phyloP scores from a whole-genome alignment of 2,113 vertebrate species.

The Hepsetus odoe region DNA sequence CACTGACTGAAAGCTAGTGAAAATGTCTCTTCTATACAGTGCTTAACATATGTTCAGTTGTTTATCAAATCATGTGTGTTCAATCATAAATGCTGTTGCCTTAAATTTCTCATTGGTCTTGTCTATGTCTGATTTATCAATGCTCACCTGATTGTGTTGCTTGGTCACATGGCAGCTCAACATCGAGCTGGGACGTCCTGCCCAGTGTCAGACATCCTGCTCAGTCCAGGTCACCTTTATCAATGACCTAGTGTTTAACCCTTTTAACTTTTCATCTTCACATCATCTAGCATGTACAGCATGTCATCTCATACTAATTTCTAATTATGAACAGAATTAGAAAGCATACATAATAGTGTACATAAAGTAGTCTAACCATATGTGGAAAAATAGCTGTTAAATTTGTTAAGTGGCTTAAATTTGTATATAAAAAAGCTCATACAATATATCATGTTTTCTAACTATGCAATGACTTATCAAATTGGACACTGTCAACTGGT shows the following conservation, averaged over 20 bases:
- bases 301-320: background rate
- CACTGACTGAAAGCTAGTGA: no score
- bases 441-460: background rate
- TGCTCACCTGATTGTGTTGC: slow-evolving; percentile 55
- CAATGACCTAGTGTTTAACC: slow-evolving; percentile 40
- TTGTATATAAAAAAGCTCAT: background rate
- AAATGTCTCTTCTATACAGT: background rate
- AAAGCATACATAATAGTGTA: background rate
- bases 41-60: background rate
- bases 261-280: background rate
- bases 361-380: background rate
- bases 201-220: slow-evolving; percentile 70
- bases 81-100: background rate
- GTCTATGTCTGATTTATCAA: slow-evolving; percentile 25
- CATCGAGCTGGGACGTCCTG: slow-evolving; percentile 80
- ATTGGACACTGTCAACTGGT: no score
- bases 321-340: background rate
- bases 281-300: background rate
- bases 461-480: no score
- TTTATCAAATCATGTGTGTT: background rate
- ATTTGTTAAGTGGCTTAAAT: background rate
- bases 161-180: slow-evolving; percentile 71
- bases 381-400: background rate
- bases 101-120: background rate
- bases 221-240: slow-evolving; percentile 67